Base-by-base conservation (phyloP, 2,797 vertebrate species). In the Cirrhinus mrigala region DNA sequence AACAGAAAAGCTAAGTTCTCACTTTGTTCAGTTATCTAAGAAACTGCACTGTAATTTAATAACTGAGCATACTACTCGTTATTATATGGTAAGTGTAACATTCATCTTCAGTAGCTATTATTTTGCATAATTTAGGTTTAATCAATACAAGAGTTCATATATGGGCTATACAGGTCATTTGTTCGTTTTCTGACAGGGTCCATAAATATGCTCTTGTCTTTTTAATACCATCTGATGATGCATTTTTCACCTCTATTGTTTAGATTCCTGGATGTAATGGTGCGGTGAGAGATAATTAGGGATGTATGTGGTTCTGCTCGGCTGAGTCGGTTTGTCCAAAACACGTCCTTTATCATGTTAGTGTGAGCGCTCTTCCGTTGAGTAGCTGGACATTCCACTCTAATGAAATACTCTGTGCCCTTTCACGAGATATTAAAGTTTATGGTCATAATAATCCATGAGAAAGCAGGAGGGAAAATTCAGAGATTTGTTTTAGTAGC, bases 371-470 rank as follows among this genome's bases (percentile, higher is more conserved):
- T 85, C 76, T 82, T 86, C 44, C 22, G 24, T 85, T 56, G 85
- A 88, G 46, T 40, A 50, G 77, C 80, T 48, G 70, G 85, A 86
- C 71, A 20, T 80, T 89, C 79, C 81, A 87, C 79, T 10, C 83
- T 89, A 82, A 90, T 91, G 87, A 89, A 91, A 91, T 83, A 29
- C 82, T 60, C 29, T 73, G 77, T 12, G 29, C 79, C 68, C 74
- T 83, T 82, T 88, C 52, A 81, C 58, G 71, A 86, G 76, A 62
- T 44, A 84, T 88, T 89, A 86, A 44, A 68, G 44, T 84, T 78
- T 27, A 87, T 70, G 82, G 46, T 86, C 79, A 79, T 84, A 83
- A 66, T 60, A 82, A 84, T 85, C 46, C 24, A 40, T 82, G 86
- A 86, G 82, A 88, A 87, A 74, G 69, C 68, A 83, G 71, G 64